Base-by-base conservation (phyloP, 2,888 invertebrate genomes). In the Magallana nippona region DNA sequence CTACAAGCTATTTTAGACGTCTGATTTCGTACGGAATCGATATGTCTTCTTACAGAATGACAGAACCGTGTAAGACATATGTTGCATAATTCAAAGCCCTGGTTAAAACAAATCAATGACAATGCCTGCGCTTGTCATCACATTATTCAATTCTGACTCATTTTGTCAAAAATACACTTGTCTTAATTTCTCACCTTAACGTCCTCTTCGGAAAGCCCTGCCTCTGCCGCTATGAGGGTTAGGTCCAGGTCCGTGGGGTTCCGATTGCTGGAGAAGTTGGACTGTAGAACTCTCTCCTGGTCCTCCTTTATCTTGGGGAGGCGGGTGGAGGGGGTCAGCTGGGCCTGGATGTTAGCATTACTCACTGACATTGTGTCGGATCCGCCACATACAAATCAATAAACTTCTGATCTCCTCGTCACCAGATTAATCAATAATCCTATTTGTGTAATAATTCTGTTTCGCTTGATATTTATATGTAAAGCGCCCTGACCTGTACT, bases 211-310 rank as follows among this genome's bases (percentile, higher is more conserved):
- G 94, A 92, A n/a, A 95, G 92, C 3, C 95, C 95, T 1, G 95
- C 95, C 89, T 95, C 95, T 0, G 95, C 95, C 8, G 95, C 95
- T 17, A 95, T 93, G 3, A 95, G 93, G 19, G 95, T 94, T 56
- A 95, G 89, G 86, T 95, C 95, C 44, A 94, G 94, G 44, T 94
- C 94, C 79, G 95, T 95, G 8, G 95, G 95, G 86, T 95, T 95
- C 87, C 95, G 94, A 79, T 95, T 95, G 86, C 94, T 93, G 87
- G 94, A 93, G 90, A 95, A 95, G 88, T 95, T 95, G 85, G 94
- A 94, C 87, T 95, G 95, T 86, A 95, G 93, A 79, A 94, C 94
- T 85, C 94, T 93, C 87, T 94, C 94, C 90, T 95, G 95, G 80
- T 95, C 95, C 55, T 87, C 88, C 13, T 87, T 85, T 55, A 92